Evolutionary conservation across 2,113 vertebrate genomes (phyloP), one percentile per base, ranked within the genome.

Genomic region (Vulpes lagopus): DNA sequence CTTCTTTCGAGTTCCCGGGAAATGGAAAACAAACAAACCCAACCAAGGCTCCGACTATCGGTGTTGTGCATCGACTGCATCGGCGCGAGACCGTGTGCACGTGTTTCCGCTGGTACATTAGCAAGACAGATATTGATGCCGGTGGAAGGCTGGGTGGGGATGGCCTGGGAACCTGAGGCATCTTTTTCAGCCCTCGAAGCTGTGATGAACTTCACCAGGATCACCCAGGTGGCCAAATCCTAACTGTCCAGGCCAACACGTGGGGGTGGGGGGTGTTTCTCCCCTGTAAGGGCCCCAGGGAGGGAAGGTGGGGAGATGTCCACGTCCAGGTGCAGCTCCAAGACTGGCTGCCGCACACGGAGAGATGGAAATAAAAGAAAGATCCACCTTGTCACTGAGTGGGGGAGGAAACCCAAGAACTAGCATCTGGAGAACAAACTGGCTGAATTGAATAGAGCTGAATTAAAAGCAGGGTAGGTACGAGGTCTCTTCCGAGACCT

Each of bases 11-110:
- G 82, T 51, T 96, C 71, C 96, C 95, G 27, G 92, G 94, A 95
- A 92, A 93, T 1, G 1, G 90, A 92, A 97, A 96, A 94, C 80
- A 98, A 97, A 97, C 87, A 95, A 90, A 60, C 8, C 79, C 59
- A 25, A 67, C 79, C 59, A 25, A 67, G 78, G 69, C 88, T 84
- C 65, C 16, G 49, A 53, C n/a, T 3, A 16, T 25, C 17, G 1
- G 57, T 35, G 14, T 4, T 88, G 84, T 43, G 20, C 90, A 11
- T 64, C 85, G 15, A 3, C 20, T 22, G 30, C 1, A 30, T 0
- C 3, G 0, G 0, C 9, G 3, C 0, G 25, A 51, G 60, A 69
- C 65, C 27, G 1, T 0, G 12, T 0, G 20, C 6, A 0, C 7
- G 0, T 0, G 4, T 32, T 74, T 27, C 80, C 0, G 4, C 51